Evolutionary conservation across 2,888 invertebrate genomes (phyloP).

Genomic region (Sarcophaga subvicina): DNA sequence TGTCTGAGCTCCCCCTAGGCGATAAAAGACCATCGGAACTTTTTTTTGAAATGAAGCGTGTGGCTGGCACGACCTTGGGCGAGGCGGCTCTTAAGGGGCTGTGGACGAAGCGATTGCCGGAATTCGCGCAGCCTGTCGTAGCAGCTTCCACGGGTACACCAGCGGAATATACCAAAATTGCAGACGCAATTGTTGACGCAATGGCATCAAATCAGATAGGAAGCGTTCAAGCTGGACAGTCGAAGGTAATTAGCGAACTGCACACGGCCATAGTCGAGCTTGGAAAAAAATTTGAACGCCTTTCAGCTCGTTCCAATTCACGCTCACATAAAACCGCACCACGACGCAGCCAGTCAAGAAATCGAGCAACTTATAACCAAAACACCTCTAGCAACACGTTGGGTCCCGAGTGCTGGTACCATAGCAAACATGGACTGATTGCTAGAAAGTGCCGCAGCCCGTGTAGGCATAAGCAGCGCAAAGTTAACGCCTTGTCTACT

Average conservation of each 20-base stretch:
- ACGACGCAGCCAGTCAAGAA: constrained; percentile 10
- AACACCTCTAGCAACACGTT: background rate
- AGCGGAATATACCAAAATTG: constrained; percentile 43
- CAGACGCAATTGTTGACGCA: constrained; percentile 38
- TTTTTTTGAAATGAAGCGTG: constrained; percentile 38
- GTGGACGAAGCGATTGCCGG: constrained; percentile 42
- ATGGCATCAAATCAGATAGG: constrained; percentile 12
- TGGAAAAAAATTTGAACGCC: constrained; percentile 19
- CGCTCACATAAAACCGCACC: constrained; percentile 6
- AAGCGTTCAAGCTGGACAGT: background rate
- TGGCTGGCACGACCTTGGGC: constrained; percentile 3
- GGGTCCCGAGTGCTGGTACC: constrained; percentile 32
- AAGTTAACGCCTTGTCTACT: background rate
- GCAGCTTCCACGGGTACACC: constrained; percentile 32
- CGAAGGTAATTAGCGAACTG: constrained; percentile 14
- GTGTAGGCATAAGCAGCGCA: background rate
- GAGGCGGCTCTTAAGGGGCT: constrained; percentile 42
- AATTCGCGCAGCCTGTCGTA: constrained; percentile 26
- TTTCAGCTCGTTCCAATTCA: constrained; percentile 32
- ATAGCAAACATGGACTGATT: constrained; percentile 8
- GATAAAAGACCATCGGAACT: constrained; percentile 38
- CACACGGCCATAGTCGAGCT: constrained; percentile 22
- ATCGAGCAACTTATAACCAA: background rate
- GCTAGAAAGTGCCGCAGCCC: constrained; percentile 46
- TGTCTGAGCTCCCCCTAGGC: constrained; percentile 8